phyloP scores from a whole-genome alignment of 2,888 invertebrate genomes.

The Harmothoe impar region DNA sequence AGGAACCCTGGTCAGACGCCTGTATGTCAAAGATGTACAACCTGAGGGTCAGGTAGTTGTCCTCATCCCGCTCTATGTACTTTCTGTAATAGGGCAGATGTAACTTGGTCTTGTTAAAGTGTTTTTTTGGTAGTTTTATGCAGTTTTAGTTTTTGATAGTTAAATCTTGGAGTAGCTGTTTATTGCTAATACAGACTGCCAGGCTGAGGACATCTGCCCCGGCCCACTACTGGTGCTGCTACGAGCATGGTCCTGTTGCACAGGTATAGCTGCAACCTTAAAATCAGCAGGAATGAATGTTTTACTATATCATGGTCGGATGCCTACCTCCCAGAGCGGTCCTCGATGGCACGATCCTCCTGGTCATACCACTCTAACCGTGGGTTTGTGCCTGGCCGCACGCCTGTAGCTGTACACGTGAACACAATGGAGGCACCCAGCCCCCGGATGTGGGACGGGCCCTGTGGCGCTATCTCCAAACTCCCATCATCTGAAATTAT shows the following conservation, averaged over 20 bases:
- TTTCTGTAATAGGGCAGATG: slow-evolving; percentile 59
- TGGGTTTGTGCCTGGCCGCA: background rate
- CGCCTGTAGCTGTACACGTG: slow-evolving; percentile 51
- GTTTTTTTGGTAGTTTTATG: too few relatives aligned
- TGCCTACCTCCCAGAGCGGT: slow-evolving; percentile 51
- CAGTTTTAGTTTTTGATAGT: too few relatives aligned
- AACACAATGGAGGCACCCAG: slow-evolving; percentile 61
- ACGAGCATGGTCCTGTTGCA: too few relatives aligned
- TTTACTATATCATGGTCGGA: too few relatives aligned
- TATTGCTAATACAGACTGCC: too few relatives aligned
- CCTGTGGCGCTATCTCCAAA: slow-evolving; percentile 45
- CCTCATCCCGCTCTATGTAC: slow-evolving; percentile 68
- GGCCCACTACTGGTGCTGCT: too few relatives aligned
- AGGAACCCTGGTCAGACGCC: slow-evolving; percentile 67
- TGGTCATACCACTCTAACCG: slow-evolving; percentile 61
- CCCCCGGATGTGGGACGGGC: slow-evolving; percentile 23
- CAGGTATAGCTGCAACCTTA: too few relatives aligned
- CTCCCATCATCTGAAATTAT: background rate
- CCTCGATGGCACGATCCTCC: background rate
- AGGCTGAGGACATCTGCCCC: too few relatives aligned
- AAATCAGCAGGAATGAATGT: too few relatives aligned
- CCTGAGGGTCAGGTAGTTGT: slow-evolving; percentile 62
- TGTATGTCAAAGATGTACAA: slow-evolving; percentile 68
- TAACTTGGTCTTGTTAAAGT: too few relatives aligned
- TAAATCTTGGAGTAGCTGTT: too few relatives aligned